Evolutionary conservation across 2,113 vertebrate genomes (phyloP).

Genomic region (Mastomys natalensis): DNA sequence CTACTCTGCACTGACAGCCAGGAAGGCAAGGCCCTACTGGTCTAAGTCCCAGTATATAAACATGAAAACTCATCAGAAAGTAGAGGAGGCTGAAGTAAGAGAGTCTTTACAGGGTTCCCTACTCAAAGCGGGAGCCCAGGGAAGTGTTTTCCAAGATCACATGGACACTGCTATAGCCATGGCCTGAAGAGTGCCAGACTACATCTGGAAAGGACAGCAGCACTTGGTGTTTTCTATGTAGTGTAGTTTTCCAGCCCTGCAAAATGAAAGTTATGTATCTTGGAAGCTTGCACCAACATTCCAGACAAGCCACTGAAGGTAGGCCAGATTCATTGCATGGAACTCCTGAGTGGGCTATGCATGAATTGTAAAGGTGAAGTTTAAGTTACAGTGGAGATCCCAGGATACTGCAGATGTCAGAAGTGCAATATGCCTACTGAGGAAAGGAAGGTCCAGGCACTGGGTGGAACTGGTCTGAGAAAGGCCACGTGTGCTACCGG

Average conservation of each 20-base stretch:
- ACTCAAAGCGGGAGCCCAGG: background rate
- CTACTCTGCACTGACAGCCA: background rate
- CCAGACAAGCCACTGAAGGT: background rate
- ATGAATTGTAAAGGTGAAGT: background rate
- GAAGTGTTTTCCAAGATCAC: background rate
- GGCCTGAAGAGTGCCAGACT: background rate
- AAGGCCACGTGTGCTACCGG: background rate
- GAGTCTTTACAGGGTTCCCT: background rate
- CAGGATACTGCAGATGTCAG: background rate
- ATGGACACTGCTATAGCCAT: background rate
- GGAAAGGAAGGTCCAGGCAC: background rate
- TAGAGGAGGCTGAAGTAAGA: background rate
- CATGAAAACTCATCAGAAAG: no score
- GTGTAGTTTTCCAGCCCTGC: background rate
- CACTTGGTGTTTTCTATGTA: background rate
- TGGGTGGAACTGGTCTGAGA: background rate
- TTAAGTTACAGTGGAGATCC: background rate
- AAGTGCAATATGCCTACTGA: background rate
- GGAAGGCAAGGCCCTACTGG: background rate
- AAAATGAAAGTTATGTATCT: background rate
- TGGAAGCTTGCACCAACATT: background rate
- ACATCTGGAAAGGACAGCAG: background rate
- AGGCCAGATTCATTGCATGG: background rate
- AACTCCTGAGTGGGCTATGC: background rate
- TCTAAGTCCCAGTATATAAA: background rate